phyloP scores from a whole-genome alignment of 2,113 vertebrate species.

The Clarias macrocephalus region DNA sequence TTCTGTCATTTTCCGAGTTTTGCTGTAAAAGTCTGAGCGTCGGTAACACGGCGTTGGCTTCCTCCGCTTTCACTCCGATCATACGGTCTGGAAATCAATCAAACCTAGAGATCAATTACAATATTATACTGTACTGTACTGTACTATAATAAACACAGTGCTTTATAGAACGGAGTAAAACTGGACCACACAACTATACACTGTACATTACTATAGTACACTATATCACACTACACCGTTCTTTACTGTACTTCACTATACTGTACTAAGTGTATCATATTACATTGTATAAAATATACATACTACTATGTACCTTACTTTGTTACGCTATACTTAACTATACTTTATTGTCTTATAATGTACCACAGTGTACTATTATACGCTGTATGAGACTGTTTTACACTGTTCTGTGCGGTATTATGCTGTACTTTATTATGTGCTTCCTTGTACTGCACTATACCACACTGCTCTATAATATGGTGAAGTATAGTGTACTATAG shows the following conservation, averaged over 20 bases:
- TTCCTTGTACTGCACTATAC: too few relatives aligned
- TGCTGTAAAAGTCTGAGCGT: constrained; percentile 79
- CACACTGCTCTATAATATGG: neutral
- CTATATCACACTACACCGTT: neutral
- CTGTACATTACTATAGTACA: neutral
- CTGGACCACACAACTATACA: neutral
- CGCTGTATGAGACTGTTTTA: neutral
- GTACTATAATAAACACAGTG: neutral
- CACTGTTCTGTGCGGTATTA: neutral
- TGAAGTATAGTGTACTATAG: too few relatives aligned
- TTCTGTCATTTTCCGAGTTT: constrained; percentile 69
- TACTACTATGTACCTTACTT: neutral
- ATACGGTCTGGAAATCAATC: constrained; percentile 72
- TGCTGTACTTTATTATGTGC: neutral
- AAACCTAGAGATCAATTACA: neutral
- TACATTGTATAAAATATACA: neutral
- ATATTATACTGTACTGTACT: neutral
- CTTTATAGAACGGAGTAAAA: too few relatives aligned
- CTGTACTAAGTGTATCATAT: neutral
- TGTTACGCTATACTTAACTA: too few relatives aligned
- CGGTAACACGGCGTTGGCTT: constrained; percentile 78
- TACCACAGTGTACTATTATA: too few relatives aligned
- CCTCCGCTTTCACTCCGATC: constrained; percentile 86
- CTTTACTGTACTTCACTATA: neutral
- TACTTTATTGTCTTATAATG: neutral